A percentile compares a stretch with the other conserved stretches of the same genome.
phyloP scores from a whole-genome alignment of 2,888 invertebrate species.

The Coelinius sp. region DNA sequence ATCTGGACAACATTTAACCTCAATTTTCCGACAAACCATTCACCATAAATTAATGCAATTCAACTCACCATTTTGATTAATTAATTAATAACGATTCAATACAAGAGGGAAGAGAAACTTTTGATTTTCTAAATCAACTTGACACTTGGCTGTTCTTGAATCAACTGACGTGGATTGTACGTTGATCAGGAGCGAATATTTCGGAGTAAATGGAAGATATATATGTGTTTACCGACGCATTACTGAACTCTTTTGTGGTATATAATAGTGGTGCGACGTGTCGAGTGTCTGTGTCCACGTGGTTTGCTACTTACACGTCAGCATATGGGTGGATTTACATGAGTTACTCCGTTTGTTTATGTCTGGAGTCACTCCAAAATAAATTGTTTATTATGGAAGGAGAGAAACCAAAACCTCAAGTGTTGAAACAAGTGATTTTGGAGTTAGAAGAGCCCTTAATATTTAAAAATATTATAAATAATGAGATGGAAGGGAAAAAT shows the following conservation, averaged over 20 bases:
- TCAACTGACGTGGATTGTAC: constrained; percentile 13
- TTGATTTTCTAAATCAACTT: background rate
- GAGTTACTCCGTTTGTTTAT: background rate
- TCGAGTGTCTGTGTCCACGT: constrained; percentile 57
- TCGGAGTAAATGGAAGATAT: constrained; percentile 31
- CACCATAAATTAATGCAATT: background rate
- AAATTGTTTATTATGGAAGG: constrained; percentile 8
- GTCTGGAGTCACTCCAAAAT: background rate
- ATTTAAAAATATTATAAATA: constrained; percentile 71
- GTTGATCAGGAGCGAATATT: constrained; percentile 3
- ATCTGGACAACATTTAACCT: background rate
- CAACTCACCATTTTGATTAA: background rate
- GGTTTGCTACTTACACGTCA: constrained; percentile 59
- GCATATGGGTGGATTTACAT: constrained; percentile 33
- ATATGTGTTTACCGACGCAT: constrained; percentile 50
- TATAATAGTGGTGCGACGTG: constrained; percentile 54
- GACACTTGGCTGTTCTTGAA: background rate
- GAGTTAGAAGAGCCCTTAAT: constrained; percentile 72
- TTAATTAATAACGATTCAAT: background rate
- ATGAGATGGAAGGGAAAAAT: constrained; percentile 59
- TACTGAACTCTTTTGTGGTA: constrained; percentile 30
- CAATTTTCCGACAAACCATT: background rate
- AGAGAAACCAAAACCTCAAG: constrained; percentile 40
- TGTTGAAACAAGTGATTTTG: constrained; percentile 52
- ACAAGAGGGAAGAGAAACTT: background rate